These are phyloP conservation scores for Drosophila orena DNA, from an alignment of 1,140 invertebrate genomes.

Conservation along the genomic window DNA sequence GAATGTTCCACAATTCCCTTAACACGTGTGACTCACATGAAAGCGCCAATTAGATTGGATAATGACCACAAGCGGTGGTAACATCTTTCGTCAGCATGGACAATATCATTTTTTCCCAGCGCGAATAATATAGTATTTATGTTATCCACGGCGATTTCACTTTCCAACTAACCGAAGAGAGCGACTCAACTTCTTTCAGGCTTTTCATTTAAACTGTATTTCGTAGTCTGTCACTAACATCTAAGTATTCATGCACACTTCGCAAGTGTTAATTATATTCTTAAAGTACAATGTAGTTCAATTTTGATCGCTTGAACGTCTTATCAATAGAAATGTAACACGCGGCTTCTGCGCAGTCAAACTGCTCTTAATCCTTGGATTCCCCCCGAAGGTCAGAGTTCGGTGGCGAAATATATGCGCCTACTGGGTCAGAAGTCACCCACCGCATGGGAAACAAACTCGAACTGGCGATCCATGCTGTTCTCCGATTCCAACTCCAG, in stretches of 20 bases:
- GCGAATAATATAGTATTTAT: conserved; percentile 23
- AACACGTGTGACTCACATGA: conserved; percentile 21
- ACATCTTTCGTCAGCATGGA: neutral
- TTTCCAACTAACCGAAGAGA: conserved; percentile 29
- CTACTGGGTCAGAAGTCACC: conserved; percentile 79
- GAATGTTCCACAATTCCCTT: conserved; percentile 33
- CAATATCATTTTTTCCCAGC: conserved; percentile 17
- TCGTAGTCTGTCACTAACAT: conserved; percentile 29
- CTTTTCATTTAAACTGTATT: conserved; percentile 40
- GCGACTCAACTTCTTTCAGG: conserved; percentile 9
- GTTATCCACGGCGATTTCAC: conserved; percentile 26
- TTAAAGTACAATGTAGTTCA: conserved; percentile 14
- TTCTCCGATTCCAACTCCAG: conserved; percentile 46
- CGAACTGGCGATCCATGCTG: conserved; percentile 75
- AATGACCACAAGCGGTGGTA: conserved; percentile 10
- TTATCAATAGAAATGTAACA: conserved; percentile 46
- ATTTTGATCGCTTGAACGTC: conserved; percentile 21
- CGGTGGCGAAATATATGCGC: conserved; percentile 57
- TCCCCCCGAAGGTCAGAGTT: conserved; percentile 34
- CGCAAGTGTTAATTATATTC: conserved; percentile 1
- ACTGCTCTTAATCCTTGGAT: conserved; percentile 14
- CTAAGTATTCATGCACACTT: conserved; percentile 40
- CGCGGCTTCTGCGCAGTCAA: conserved; percentile 36
- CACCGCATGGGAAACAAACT: conserved; percentile 79
- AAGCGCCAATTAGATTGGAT: conserved; percentile 30